These are phyloP conservation scores for Drosophila mayaguana DNA, from an alignment of 2,888 invertebrate genomes.

Conservation along the genomic window DNA sequence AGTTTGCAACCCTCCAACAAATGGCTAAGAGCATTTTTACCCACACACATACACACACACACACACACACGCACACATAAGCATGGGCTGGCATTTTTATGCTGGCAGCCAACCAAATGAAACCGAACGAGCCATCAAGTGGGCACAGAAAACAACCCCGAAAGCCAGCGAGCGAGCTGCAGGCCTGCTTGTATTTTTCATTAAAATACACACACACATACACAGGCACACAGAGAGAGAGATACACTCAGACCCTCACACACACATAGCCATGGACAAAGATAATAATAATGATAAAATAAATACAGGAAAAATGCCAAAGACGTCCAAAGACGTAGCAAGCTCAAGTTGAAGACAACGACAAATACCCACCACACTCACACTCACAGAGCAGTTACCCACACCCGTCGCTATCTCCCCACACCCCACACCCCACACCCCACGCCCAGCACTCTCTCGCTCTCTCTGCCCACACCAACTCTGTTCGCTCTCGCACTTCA, in stretches of 20 bases:
- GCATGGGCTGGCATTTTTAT: constrained; percentile 67
- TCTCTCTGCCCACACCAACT: constrained; percentile 7
- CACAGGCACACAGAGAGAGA: constrained; percentile 12
- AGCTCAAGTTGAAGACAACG: constrained; percentile 7
- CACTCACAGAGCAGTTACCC: neutral
- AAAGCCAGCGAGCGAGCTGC: constrained; percentile 22
- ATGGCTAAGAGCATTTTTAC: constrained; percentile 77
- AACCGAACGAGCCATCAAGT: constrained; percentile 74
- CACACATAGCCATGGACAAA: constrained; percentile 80
- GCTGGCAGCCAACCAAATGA: constrained; percentile 75
- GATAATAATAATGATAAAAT: constrained; percentile 84
- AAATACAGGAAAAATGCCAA: constrained; percentile 79
- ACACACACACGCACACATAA: constrained; percentile 18
- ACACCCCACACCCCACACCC: neutral
- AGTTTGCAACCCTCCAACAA: constrained; percentile 70
- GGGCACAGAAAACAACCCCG: constrained; percentile 74
- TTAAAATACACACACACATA: constrained; percentile 54
- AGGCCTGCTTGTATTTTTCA: constrained; percentile 62
- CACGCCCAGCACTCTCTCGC: neutral
- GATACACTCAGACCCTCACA: constrained; percentile 29
- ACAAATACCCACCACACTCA: constrained; percentile 4
- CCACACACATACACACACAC: constrained; percentile 27
- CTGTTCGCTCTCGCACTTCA: neutral
- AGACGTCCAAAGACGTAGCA: constrained; percentile 38
- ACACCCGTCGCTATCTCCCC: neutral